A percentile compares a stretch with the other conserved stretches of the same genome.
These are phyloP conservation scores for Fissipunctia ypsillon DNA, from an alignment of 2,888 invertebrate species.

Conservation along the genomic window DNA sequence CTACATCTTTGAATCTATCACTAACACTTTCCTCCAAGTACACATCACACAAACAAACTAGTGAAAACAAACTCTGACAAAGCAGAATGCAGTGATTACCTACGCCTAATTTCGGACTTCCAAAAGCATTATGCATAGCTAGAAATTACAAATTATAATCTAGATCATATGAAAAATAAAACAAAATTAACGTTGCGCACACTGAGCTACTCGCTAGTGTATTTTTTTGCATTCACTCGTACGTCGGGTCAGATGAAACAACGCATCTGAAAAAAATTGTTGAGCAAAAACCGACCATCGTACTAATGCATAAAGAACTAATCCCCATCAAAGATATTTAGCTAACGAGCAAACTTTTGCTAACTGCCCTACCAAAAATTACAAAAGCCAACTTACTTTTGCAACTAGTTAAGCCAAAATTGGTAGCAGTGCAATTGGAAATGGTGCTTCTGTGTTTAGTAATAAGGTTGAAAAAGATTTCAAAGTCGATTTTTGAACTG, in stretches of 20 bases:
- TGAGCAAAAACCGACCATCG: slow-evolving; percentile 65
- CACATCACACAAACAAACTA: not conserved
- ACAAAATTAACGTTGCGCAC: slow-evolving; percentile 62
- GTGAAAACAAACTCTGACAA: slow-evolving; percentile 35
- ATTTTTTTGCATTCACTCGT: slow-evolving; percentile 64
- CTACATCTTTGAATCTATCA: not conserved
- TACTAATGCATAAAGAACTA: slow-evolving; percentile 49
- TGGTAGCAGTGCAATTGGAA: slow-evolving; percentile 50
- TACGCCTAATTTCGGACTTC: slow-evolving; percentile 42
- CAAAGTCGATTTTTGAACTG: slow-evolving; percentile 36
- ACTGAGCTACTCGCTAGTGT: slow-evolving; percentile 43
- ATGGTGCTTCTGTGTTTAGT: slow-evolving; percentile 46
- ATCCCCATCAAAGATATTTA: slow-evolving; percentile 41
- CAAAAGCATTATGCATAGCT: slow-evolving; percentile 38
- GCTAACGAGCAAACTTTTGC: slow-evolving; percentile 66
- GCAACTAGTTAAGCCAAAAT: slow-evolving; percentile 39
- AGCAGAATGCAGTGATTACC: slow-evolving; percentile 42
- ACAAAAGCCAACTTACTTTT: slow-evolving; percentile 65
- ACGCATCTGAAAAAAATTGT: slow-evolving; percentile 36
- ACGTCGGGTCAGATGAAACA: slow-evolving; percentile 66
- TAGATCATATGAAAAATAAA: slow-evolving; percentile 55
- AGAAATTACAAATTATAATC: slow-evolving; percentile 55
- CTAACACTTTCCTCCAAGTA: not conserved
- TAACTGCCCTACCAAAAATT: slow-evolving; percentile 76
- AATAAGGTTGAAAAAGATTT: slow-evolving; percentile 43